These are phyloP conservation scores for Alligator mississippiensis DNA, from an alignment of 2,113 vertebrate genomes.

Conservation along the genomic window DNA sequence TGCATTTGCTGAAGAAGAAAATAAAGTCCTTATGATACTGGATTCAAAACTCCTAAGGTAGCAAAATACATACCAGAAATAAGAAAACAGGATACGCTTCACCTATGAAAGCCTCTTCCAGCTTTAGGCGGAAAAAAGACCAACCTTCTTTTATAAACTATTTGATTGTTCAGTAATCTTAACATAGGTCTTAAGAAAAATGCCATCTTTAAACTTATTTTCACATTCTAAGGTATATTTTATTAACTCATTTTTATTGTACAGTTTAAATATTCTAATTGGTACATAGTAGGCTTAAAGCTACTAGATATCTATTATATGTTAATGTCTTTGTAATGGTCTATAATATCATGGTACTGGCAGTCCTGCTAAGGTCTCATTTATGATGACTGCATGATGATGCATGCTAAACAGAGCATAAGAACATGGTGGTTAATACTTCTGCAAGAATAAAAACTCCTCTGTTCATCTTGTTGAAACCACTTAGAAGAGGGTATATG, in stretches of 20 bases:
- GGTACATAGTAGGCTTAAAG: slow-evolving; percentile 31
- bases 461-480: neutral
- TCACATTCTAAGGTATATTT: slow-evolving; percentile 58
- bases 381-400: neutral
- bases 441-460: neutral
- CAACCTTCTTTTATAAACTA: neutral
- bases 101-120: neutral
- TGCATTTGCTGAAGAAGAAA: neutral
- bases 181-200: slow-evolving; percentile 36
- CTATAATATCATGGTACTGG: slow-evolving; percentile 2
- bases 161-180: neutral
- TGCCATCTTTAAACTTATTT: slow-evolving; percentile 47
- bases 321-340: slow-evolving; percentile 53
- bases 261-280: slow-evolving; percentile 68
- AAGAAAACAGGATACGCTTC: slow-evolving; percentile 6
- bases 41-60: neutral
- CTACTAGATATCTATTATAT: slow-evolving; percentile 46
- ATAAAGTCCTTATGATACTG: neutral
- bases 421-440: neutral
- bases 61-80: slow-evolving; percentile 13
- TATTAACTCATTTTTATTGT: slow-evolving; percentile 67
- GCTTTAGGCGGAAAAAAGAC: neutral
- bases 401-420: neutral
- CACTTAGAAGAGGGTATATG: neutral
- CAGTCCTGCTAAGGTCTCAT: slow-evolving; percentile 42